Evolutionary conservation across 2,797 vertebrate species (phyloP).

Genomic region (Halcyon smyrnensis): DNA sequence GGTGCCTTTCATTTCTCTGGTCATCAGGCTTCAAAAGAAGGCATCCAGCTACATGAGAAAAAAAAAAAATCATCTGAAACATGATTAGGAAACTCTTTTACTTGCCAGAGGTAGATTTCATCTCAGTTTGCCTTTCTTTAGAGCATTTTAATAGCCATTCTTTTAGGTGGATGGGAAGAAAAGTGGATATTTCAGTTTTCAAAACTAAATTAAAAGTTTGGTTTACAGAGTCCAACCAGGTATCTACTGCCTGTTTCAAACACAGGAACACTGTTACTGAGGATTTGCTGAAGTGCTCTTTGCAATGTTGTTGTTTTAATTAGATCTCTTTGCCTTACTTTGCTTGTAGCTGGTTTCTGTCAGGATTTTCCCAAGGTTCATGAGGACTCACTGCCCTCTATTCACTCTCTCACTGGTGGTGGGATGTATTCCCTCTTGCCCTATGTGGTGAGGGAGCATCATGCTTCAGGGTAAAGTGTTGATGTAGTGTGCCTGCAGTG

Average conservation of each 20-base stretch:
- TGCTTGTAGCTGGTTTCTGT: neutral
- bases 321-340: neutral
- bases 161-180: neutral
- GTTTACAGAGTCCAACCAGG: neutral
- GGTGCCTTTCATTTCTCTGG: slow-evolving; percentile 44
- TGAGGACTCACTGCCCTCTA: neutral
- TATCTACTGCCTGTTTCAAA: neutral
- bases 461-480: neutral
- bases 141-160: slow-evolving; percentile 4
- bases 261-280: neutral
- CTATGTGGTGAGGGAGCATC: neutral
- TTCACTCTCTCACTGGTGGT: neutral
- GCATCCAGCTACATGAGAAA: slow-evolving; percentile 31
- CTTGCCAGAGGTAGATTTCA: slow-evolving; percentile 12
- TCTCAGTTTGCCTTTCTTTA: slow-evolving; percentile 55
- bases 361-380: neutral
- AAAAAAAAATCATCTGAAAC: slow-evolving; percentile 15
- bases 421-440: neutral
- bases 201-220: slow-evolving; percentile 36
- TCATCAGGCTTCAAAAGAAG: slow-evolving; percentile 60
- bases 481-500: neutral
- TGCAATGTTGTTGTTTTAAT: neutral
- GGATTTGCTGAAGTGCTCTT: neutral
- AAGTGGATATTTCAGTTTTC: neutral
- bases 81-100: slow-evolving; percentile 29